Base-by-base conservation (phyloP, 2,888 invertebrate genomes). In the Plemyria rubiginata region DNA sequence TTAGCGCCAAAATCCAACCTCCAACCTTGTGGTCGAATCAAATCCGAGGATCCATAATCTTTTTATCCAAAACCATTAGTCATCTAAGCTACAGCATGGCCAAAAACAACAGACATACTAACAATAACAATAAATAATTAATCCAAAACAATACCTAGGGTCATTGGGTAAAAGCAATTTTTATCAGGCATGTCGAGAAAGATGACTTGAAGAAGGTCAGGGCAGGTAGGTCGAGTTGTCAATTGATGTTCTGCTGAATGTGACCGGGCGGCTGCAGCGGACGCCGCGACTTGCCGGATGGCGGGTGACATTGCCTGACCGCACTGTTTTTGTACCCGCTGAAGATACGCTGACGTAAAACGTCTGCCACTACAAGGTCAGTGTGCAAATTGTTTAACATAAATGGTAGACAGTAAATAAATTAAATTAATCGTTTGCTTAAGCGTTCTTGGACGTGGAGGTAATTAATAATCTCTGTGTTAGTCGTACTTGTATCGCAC, bases 291-390 rank as follows among this genome's bases (percentile, higher is more conserved):
- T 86, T 82, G 81, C 82, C 84, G 86, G 86, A 86, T 87, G 85
- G 83, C 81, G 82, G 88, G 87, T 90, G 89, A 90, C 90, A 85
- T 90, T 90, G 86, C 72, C 74, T 81, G 90, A 88, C 90, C 90
- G 88, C 86, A 80, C 73, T 75, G 80, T 86, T 88, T 86, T 85
- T 83, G 79, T 81, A 81, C 83, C 65, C 60, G 82, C 82, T 81
- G 85, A 84, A 82, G 83, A 82, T 82, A 79, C 81, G 70, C 74
- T 86, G 88, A 88, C 88, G 88, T 83, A 85, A 78, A 80, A 72
- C 77, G 83, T 80, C 81, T 82, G 80, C 76, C 76, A 76, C 75
- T 75, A 71, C 84, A 87, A 88, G 88, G 85, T 87, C 80, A 72
- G 73, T 76, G 71, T 76, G 72, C 51, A 55, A 46, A 61, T 64